phyloP scores from a whole-genome alignment of 2,113 vertebrate species.

The Bubo blakistoni region DNA sequence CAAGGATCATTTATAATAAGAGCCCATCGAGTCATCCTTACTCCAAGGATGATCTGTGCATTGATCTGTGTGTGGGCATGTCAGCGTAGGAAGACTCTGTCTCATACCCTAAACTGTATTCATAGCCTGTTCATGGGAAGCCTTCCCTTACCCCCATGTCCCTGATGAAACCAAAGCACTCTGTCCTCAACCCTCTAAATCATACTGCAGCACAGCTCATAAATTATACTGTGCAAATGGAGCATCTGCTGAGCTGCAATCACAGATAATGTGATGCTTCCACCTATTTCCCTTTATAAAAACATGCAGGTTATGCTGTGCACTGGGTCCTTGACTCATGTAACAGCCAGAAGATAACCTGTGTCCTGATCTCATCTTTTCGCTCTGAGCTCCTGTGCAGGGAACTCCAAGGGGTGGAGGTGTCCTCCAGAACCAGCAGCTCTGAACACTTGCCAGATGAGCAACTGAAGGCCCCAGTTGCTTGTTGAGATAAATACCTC shows the following conservation, averaged over 20 bases:
- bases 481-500: neutral
- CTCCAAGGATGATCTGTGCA: conserved; percentile 25
- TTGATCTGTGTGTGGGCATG: conserved; percentile 13
- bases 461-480: neutral
- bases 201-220: neutral
- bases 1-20: conserved; percentile 46
- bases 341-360: neutral
- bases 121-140: neutral
- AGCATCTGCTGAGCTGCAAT: conserved; percentile 2
- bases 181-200: neutral
- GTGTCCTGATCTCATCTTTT: neutral
- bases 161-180: neutral
- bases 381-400: neutral
- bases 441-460: neutral
- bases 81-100: neutral
- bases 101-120: neutral
- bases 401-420: neutral
- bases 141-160: neutral
- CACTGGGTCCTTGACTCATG: neutral
- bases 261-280: neutral
- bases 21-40: conserved; percentile 5
- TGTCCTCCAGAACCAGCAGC: neutral
- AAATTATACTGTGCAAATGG: neutral
- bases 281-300: neutral
- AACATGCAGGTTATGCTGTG: neutral